Conservation (phyloP, 2,797 vertebrate genomes). For the Tangara arthus region DNA sequence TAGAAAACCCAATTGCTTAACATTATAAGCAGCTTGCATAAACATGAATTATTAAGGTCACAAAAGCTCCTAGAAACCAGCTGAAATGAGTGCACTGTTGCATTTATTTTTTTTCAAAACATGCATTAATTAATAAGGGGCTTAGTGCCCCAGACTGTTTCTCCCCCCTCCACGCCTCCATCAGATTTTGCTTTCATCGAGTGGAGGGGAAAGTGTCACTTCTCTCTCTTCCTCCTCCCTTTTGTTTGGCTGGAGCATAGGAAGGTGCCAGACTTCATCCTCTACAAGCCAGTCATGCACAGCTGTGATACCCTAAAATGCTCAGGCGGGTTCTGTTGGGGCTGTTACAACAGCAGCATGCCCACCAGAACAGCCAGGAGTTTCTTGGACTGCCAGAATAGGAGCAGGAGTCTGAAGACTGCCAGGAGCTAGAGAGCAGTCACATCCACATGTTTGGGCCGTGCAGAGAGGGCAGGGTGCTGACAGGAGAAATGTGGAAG, state of each 20-base stretch:
- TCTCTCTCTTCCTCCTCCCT: background rate
- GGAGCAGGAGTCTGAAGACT: background rate
- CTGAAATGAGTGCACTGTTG: slow-evolving; percentile 24
- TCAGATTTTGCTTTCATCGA: slow-evolving; percentile 41
- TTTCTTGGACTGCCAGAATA: background rate
- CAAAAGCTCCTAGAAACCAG: slow-evolving; percentile 48
- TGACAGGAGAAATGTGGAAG: background rate
- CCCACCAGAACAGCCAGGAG: accelerated
- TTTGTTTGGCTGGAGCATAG: slow-evolving; percentile 5
- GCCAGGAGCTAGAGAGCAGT: background rate
- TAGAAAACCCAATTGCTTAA: slow-evolving; percentile 42
- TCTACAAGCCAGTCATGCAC: background rate
- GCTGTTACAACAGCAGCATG: background rate
- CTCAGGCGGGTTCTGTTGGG: background rate
- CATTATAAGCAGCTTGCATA: slow-evolving; percentile 57
- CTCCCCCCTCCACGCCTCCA: background rate
- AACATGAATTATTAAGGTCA: slow-evolving; percentile 71
- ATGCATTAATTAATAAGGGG: slow-evolving; percentile 66
- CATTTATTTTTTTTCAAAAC: slow-evolving; percentile 45
- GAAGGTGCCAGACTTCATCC: slow-evolving; percentile 14
- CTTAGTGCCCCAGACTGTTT: slow-evolving; percentile 26
- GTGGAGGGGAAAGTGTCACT: background rate
- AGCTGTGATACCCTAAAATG: background rate
- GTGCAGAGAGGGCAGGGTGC: background rate
- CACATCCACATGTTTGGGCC: accelerated